These are phyloP conservation scores for Sorex araneus DNA, from an alignment of 2,113 vertebrate species.

Conservation along the genomic window DNA sequence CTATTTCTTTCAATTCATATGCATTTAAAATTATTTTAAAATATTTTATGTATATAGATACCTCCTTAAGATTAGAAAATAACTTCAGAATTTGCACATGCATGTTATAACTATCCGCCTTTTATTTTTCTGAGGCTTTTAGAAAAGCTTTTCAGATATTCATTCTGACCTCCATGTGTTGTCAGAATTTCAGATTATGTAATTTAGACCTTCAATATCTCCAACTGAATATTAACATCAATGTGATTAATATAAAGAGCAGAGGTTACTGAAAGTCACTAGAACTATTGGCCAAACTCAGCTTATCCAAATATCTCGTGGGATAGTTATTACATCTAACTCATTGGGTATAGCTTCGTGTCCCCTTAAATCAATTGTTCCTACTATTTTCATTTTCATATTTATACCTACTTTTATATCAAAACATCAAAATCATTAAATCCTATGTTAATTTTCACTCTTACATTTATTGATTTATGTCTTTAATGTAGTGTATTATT, in stretches of 20 bases:
- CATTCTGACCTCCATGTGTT: slow-evolving; percentile 27
- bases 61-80: slow-evolving; percentile 29
- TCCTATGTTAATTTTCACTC: neutral
- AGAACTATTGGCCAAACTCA: neutral
- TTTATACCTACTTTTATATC: neutral
- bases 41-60: neutral
- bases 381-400: neutral
- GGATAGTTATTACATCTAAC: neutral
- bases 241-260: neutral
- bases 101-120: neutral
- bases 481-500: neutral
- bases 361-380: neutral
- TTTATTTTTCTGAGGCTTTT: slow-evolving; percentile 45
- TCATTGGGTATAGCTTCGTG: neutral
- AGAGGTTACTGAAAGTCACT: neutral
- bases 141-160: slow-evolving; percentile 53
- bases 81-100: slow-evolving; percentile 39
- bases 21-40: neutral
- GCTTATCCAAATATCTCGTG: neutral
- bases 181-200: slow-evolving; percentile 24
- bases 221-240: slow-evolving; percentile 12
- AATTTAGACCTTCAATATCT: slow-evolving; percentile 39
- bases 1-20: neutral
- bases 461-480: neutral
- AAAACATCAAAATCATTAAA: neutral